Evolutionary conservation across 30 jellyfish, hydroid and myxozoan genomes (phyloP), one percentile per base, ranked within the genome.

Genomic region (Morbakka virulenta): DNA sequence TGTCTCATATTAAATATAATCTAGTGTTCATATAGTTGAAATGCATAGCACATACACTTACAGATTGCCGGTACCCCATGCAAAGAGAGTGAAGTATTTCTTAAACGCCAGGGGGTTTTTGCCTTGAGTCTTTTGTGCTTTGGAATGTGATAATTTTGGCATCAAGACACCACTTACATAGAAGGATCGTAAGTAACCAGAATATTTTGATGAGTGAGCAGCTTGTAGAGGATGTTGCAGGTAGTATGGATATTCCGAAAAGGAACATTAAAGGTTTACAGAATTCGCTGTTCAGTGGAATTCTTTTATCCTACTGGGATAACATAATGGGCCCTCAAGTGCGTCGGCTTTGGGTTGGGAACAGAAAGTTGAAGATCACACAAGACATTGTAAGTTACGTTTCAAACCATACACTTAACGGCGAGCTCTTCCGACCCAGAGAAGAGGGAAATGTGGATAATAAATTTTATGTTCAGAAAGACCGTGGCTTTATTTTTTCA

Each of bases 321-420:
- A 88, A 88, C 69, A 76, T 88, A 11, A 76, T 88, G 92, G 97
- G 97, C 1, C 97, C 97, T 0, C 49, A 87, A 33, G 84, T 82
- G 35, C 27, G 74, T 25, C 67, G 62, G 73, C 63, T 88, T 2
- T 88, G 97, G 97, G 80, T 52, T 22, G 97, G 95, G 24, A 88
- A 81, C 47, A 88, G 72, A 35, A 88, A 88, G 48, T 47, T 87
- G 2, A 66, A 34, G 41, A 47, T 82, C 2, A 53, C 81, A 2
- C 13, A 66, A 24, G 95, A 82, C 9, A 81, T 76, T 1, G 61
- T 76, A 20, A 81, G 74, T 29, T 88, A 81, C 51, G 93, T 88
- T 0, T 73, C 95, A 17, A 88, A 88, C 65, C 97, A 88, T 36
- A 88, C 97, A 3, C 82, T 88, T 28, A 82, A 87, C 63, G 97